Conservation (phyloP, 2,113 vertebrate genomes). For the Chloropsis cyanopogon region DNA sequence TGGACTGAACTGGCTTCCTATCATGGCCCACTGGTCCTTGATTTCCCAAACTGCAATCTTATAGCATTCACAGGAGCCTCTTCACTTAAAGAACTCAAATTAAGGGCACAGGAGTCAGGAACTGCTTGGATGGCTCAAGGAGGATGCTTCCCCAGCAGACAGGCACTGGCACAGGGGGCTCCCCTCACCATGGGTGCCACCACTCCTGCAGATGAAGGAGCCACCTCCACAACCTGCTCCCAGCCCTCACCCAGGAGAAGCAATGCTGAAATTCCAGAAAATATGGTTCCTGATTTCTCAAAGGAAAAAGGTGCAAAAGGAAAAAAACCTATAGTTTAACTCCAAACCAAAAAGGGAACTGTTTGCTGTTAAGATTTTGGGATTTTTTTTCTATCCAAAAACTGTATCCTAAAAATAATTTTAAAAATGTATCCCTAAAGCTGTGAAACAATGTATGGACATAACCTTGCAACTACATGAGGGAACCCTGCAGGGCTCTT, state of each 20-base stretch:
- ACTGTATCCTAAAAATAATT: not conserved
- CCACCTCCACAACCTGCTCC: not conserved
- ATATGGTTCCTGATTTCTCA: accelerated
- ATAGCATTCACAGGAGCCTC: not conserved
- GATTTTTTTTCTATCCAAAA: not conserved
- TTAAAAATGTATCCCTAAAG: not conserved
- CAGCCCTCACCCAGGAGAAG: not conserved
- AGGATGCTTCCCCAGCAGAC: not conserved
- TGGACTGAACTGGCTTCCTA: not conserved
- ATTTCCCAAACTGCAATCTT: not conserved
- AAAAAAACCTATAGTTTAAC: not conserved
- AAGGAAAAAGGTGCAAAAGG: not conserved
- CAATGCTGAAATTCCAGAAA: accelerated
- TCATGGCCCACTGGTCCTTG: not conserved
- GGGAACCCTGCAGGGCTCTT: not conserved
- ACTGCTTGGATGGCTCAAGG: not conserved
- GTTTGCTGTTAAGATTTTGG: accelerated
- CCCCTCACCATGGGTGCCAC: accelerated
- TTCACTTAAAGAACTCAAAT: not conserved
- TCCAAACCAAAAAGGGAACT: not conserved
- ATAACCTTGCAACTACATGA: not conserved
- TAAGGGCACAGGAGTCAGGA: not conserved
- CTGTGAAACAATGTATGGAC: not conserved
- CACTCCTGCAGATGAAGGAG: not conserved
- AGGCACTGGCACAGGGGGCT: not conserved